Evolutionary conservation across 2,113 vertebrate genomes (phyloP), one percentile per base, ranked within the genome.

Genomic region (Perca flavescens): DNA sequence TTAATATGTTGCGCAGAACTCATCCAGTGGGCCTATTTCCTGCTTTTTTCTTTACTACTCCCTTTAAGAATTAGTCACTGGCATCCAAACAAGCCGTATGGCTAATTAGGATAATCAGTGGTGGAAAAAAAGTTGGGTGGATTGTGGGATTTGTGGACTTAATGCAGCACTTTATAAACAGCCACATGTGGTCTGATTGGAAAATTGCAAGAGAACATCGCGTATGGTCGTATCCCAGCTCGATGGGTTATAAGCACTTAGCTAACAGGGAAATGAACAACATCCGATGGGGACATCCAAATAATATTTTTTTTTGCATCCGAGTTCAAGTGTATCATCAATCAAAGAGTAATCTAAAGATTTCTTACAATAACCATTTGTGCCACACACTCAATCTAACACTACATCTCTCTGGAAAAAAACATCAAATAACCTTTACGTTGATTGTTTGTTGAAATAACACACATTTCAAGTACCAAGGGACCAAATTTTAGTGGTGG

Each of bases 21-120:
- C 70, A 65, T 60, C 49, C 86, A 65, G 28, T 79, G 68, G 72
- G 68, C 54, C 52, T 69, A 17, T 81, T 86, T 82, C 68, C 67
- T 86, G 12, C 58, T 17, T 67, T 87, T 81, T 79, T 68, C 71
- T 79, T 56, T 75, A 83, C 77, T 70, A 34, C 71, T 86, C 77
- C 74, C 77, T 68, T 49, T n/a, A 74, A 80, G 77, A 88, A 83
- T 87, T 77, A 83, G 68, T 88, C 86, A 83, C 52, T 91, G 88
- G 84, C 84, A 80, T 72, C 66, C 46, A 53, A 40, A 74, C 67
- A 71, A 77, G 47, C 56, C 58, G 78, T 69, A 28, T 57, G 71
- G 77, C 52, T 87, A 79, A 84, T 87, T 87, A 57, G 62, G 64
- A 79, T 80, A 89, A 64, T 80, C 34, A 69, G 57, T n/a, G 16